phyloP scores from a whole-genome alignment of 2,113 vertebrate species.

The Grammomys dolichurus region DNA sequence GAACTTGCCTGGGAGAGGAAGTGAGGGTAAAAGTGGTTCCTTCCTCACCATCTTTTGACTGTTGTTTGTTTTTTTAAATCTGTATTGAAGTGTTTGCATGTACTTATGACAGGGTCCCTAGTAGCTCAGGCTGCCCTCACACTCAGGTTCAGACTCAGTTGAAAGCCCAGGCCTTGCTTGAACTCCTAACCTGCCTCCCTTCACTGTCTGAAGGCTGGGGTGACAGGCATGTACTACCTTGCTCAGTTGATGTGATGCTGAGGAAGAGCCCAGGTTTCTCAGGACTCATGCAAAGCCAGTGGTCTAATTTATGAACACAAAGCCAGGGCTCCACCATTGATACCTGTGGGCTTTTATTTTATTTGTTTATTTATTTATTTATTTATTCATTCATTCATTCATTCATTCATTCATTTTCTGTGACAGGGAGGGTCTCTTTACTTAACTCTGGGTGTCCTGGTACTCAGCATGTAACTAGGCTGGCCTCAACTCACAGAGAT shows the following conservation, averaged over 20 bases:
- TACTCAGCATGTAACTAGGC: not conserved
- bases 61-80: not conserved
- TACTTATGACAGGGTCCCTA: not conserved
- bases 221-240: fast-evolving
- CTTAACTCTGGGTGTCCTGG: not conserved
- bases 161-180: not conserved
- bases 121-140: not conserved
- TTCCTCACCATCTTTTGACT: not conserved
- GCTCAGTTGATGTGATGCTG: not conserved
- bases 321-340: not conserved
- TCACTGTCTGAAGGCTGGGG: not conserved
- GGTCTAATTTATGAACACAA: not conserved
- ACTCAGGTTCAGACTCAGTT: no score
- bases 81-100: not conserved
- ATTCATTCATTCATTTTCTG: not conserved
- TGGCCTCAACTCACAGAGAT: not conserved
- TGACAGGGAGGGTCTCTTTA: not conserved
- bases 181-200: not conserved
- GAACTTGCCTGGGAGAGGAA: not conserved
- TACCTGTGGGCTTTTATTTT: not conserved
- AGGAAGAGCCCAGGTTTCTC: not conserved
- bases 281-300: not conserved
- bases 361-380: not conserved
- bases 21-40: not conserved
- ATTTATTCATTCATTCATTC: not conserved